These are phyloP conservation scores for Pempheris klunzingeri DNA, from an alignment of 2,797 vertebrate genomes.

Conservation along the genomic window DNA sequence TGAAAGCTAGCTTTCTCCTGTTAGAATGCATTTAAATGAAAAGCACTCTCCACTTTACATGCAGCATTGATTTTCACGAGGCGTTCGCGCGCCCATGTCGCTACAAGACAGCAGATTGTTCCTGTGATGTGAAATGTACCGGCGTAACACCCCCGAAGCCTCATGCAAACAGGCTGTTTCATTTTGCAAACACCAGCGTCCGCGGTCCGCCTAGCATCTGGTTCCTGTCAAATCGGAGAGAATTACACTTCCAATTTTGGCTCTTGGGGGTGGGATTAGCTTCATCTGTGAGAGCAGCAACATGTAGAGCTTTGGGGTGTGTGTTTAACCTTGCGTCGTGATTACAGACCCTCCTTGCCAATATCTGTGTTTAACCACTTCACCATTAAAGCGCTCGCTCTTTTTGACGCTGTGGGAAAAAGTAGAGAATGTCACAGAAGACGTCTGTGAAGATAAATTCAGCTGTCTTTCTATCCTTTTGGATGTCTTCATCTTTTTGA, in stretches of 20 bases:
- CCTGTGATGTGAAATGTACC: conserved; percentile 31
- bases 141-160: conserved; percentile 39
- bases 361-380: conserved; percentile 23
- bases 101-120: conserved; percentile 55
- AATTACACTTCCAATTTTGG: conserved; percentile 54
- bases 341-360: conserved; percentile 42
- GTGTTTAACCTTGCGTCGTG: conserved; percentile 56
- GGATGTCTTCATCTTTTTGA: conserved; percentile 36
- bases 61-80: conserved; percentile 41
- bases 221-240: conserved; percentile 68
- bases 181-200: conserved; percentile 54
- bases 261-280: conserved; percentile 53
- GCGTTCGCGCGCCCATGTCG: conserved; percentile 25
- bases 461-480: conserved; percentile 18
- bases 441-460: conserved; percentile 5
- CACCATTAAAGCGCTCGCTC: not conserved
- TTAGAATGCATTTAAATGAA: not conserved
- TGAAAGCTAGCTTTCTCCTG: not conserved
- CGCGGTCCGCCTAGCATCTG: conserved; percentile 62
- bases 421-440: not conserved
- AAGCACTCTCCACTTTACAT: not conserved
- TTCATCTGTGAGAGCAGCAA: conserved; percentile 43
- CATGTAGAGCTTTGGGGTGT: conserved; percentile 14
- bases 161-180: conserved; percentile 58
- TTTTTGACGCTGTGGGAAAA: not conserved